phyloP scores from a whole-genome alignment of 2,797 vertebrate species.

The Trematomus bernacchii region DNA sequence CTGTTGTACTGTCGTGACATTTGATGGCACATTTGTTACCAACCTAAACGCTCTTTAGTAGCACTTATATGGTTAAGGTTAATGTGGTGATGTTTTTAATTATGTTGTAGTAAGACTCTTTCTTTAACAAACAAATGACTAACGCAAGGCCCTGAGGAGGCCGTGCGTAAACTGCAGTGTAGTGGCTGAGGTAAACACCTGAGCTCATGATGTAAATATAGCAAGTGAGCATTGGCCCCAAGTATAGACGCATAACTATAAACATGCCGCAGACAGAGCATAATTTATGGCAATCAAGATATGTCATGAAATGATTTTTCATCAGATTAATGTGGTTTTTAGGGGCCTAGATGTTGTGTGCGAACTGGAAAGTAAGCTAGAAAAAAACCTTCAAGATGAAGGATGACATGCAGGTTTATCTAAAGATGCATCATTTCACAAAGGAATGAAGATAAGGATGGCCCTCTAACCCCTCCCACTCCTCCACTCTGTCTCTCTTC shows the following conservation, averaged over 20 bases:
- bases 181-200: conserved; percentile 69
- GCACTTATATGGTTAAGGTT: not conserved
- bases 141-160: conserved; percentile 21
- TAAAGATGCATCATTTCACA: conserved; percentile 50
- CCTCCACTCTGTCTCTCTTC: not conserved
- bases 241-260: conserved; percentile 44
- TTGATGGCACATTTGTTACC: too few relatives aligned
- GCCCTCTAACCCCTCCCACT: not conserved
- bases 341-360: conserved; percentile 35
- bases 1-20: too few relatives aligned
- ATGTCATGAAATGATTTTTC: conserved; percentile 45
- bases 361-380: conserved; percentile 29
- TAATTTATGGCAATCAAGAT: conserved; percentile 62
- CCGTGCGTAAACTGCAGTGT: conserved; percentile 53
- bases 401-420: conserved; percentile 60
- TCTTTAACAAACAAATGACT: conserved; percentile 25
- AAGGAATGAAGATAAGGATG: conserved; percentile 49
- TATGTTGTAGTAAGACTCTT: not conserved
- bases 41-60: not conserved
- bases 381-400: conserved; percentile 34
- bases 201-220: conserved; percentile 72
- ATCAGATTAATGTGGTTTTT: conserved; percentile 14
- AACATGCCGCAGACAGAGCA: conserved; percentile 53
- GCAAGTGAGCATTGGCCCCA: conserved; percentile 32
- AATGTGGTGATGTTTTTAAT: not conserved